Evolutionary conservation across 2,888 invertebrate genomes (phyloP), one percentile per base, ranked within the genome.

Genomic region (Tinea semifulvella): DNA sequence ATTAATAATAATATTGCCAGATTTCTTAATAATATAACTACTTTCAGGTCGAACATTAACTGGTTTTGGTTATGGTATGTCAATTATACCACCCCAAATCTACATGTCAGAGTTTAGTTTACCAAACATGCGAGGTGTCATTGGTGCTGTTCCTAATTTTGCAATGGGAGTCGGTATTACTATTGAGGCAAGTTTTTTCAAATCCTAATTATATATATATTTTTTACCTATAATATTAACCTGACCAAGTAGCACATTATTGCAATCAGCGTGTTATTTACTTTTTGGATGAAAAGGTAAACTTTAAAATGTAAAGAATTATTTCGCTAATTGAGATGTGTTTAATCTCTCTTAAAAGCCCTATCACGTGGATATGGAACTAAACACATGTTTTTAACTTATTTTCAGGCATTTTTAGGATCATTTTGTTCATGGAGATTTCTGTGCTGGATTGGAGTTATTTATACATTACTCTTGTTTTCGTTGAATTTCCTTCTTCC

Each of bases 41-140:
- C 19, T 50, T 54, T 2, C 50, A 73, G 73, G 68, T 13, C 69
- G 89, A 53, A 68, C 86, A 27, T 68, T 89, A 51, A 84, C 83
- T 4, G 90, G 90, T 1, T 54, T 88, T 0, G 87, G 86, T 1
- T 82, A 85, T 10, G 90, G 89, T 1, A 85, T 88, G 85, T 82
- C 84, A 1, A 82, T 85, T 25, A 82, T 83, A 0, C 84, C 85
- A 1, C 84, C 87, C 0, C 65, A 86, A 17, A 82, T 86, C 0
- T 88, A 85, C 55, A 76, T 84, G 10, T 80, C 84, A 1, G 88
- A 88, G 60, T 85, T 88, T 1, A 82, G 88, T 0, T 83, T 88
- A 44, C 88, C 88, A 0, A 87, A 89, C 52, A 73, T 88, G 48
- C 76, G 90, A 11, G 90, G 89, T 1, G 83, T 86, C 56, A 65